Evolutionary conservation across 2,797 vertebrate genomes (phyloP), one percentile per base, ranked within the genome.

Genomic region (Leptodactylus fallax): DNA sequence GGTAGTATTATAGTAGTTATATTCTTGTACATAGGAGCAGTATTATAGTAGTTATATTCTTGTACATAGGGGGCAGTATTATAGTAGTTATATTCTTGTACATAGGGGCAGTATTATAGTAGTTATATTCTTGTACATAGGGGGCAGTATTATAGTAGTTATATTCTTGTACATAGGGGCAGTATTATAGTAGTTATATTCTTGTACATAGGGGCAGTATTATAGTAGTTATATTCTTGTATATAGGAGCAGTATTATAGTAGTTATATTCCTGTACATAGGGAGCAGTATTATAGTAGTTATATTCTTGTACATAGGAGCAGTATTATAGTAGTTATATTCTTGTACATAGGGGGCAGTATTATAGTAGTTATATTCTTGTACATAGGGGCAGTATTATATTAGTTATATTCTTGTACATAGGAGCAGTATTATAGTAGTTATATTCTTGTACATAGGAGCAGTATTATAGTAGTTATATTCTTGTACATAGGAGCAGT

Each of bases 351-450:
- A 63, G 61, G 61, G 10, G 58, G 61, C 61, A 63, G 61, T 63
- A 63, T 25, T 67, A 67, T 67, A 67, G 63, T 67, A 67, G 63
- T 67, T 67, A 67, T 67, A 67, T 67, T 67, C 63, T 27, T 67
- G 63, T 67, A 67, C 63, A 67, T 12, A 67, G 63, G 63, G 9
- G 60, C 23, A 67, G 63, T 67, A 67, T 67, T 71, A 45, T 71
- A 71, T 27, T 19, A 71, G 27, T 71, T 71, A 71, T 45, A 71
- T 45, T 16, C 69, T 45, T 71, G 14, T 71, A 45, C 27, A 71
- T 71, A 71, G 27, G 69, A 9, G 71, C 71, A 74, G 71, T 74
- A 74, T 74, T 74, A 74, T 49, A 74, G 71, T 74, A 47, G 17
- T 47, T 74, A 74, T 74, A 47, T 74, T 49, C 45, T 21, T 74